Evolutionary conservation across 1,140 invertebrate species (phyloP), one percentile per base, ranked within the genome.

Genomic region (Kradibia gibbosae): DNA sequence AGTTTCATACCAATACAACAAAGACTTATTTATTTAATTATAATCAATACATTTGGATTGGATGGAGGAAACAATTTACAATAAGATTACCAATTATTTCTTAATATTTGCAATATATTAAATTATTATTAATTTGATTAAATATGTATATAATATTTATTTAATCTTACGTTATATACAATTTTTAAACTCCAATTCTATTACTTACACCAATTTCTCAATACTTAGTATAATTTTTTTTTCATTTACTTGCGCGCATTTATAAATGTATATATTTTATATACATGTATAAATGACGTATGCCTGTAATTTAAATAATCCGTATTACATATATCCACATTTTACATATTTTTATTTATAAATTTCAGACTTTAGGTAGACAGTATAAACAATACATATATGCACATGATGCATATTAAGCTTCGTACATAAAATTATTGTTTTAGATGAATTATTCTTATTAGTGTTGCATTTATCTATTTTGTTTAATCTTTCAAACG

Each of bases 121-220:
- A 89, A 89, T 88, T 86, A 88, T 88, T 87, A 89, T 88, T 88
- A 87, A 82, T 79, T 79, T 80, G 78, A 86, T 86, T 86, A 86
- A 85, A 88, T 89, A 88, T 86, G 85, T 87, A 83, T 87, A 87
- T 85, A 86, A 86, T 85, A 87, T 80, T 87, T 83, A 85, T 85
- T 88, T 85, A 82, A 86, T 84, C 83, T 88, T 86, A 87, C 85
- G 82, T 76, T 88, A 88, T 88, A 84, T 89, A 88, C 86, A 89
- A 82, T 85, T 87, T 86, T 55, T 84, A 81, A 79, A 82, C 62
- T 83, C 67, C 74, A 74, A 83, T 71, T 84, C 31, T 85, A 67
- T 75, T 83, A 83, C 80, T 81, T 83, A 83, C 79, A 73, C 72
- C 71, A 50, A 81, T 60, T 81, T 67, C 45, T 74, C 45, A 75